phyloP scores from a whole-genome alignment of 2,113 vertebrate species.

The Macrotus californicus region DNA sequence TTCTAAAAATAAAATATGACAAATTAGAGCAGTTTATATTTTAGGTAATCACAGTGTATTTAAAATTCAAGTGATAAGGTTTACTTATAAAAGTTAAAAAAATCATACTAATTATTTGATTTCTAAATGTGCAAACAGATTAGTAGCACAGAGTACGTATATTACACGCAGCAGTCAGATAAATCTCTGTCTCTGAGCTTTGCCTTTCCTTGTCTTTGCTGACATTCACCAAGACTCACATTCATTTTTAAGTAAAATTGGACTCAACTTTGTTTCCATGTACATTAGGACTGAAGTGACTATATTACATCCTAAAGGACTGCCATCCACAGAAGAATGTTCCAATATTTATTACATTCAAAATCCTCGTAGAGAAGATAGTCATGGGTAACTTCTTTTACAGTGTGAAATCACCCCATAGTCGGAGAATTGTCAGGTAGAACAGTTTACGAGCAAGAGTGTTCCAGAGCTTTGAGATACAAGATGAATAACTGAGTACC shows the following conservation, averaged over 20 bases:
- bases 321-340: background rate
- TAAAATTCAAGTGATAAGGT: conserved; percentile 13
- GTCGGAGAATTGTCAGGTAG: background rate
- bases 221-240: background rate
- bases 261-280: background rate
- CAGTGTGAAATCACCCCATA: background rate
- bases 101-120: background rate
- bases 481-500: background rate
- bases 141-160: background rate
- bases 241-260: background rate
- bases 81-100: background rate
- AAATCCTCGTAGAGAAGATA: background rate
- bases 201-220: background rate
- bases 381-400: background rate
- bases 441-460: background rate
- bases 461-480: background rate
- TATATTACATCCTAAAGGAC: background rate
- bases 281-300: background rate
- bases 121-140: background rate
- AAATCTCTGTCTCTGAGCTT: background rate
- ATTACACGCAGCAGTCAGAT: background rate
- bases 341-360: background rate
- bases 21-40: conserved; percentile 24
- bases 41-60: background rate
- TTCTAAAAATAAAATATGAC: conserved; percentile 49